Percentiles rank a stretch among this genome's conserved stretches.
These are phyloP conservation scores for Grammomys surdaster DNA, from an alignment of 2,113 vertebrate genomes.

Conservation along the genomic window DNA sequence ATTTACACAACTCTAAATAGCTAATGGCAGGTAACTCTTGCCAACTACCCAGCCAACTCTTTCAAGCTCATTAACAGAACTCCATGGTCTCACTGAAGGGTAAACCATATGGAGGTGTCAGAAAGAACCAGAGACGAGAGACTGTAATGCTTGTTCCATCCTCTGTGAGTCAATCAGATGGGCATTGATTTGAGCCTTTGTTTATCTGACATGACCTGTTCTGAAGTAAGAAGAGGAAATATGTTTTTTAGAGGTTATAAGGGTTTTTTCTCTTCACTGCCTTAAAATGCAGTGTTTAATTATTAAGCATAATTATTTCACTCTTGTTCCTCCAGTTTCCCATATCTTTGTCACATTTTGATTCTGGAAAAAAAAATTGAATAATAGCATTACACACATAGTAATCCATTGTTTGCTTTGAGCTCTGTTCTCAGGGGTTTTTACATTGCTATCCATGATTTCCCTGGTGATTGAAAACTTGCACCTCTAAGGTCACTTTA, in stretches of 20 bases:
- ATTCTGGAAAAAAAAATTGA: constrained; percentile 52
- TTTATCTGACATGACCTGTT: constrained; percentile 79
- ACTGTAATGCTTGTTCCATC: constrained; percentile 75
- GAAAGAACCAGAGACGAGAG: constrained; percentile 78
- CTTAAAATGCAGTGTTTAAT: constrained; percentile 20
- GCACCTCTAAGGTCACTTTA: constrained; percentile 51
- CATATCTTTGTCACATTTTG: constrained; percentile 61
- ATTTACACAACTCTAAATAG: constrained; percentile 83
- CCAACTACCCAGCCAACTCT: constrained; percentile 81
- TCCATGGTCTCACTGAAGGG: constrained; percentile 79
- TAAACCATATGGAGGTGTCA: constrained; percentile 83
- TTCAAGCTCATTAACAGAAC: constrained; percentile 79
- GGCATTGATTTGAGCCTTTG: constrained; percentile 76
- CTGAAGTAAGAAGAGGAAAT: constrained; percentile 68
- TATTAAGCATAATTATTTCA: constrained; percentile 61
- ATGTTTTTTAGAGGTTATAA: constrained; percentile 52
- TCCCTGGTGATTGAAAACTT: constrained; percentile 61
- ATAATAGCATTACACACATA: constrained; percentile 51
- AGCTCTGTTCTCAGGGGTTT: constrained; percentile 44
- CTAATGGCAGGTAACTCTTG: constrained; percentile 83
- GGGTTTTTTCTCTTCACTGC: not conserved
- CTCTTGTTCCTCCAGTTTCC: constrained; percentile 48
- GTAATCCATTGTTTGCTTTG: constrained; percentile 56
- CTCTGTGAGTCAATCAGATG: constrained; percentile 78
- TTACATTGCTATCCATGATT: constrained; percentile 44